Evolutionary conservation across 1,140 invertebrate species (phyloP), one percentile per base, ranked within the genome.

Genomic region (Paramacrobiotus metropolitanus): DNA sequence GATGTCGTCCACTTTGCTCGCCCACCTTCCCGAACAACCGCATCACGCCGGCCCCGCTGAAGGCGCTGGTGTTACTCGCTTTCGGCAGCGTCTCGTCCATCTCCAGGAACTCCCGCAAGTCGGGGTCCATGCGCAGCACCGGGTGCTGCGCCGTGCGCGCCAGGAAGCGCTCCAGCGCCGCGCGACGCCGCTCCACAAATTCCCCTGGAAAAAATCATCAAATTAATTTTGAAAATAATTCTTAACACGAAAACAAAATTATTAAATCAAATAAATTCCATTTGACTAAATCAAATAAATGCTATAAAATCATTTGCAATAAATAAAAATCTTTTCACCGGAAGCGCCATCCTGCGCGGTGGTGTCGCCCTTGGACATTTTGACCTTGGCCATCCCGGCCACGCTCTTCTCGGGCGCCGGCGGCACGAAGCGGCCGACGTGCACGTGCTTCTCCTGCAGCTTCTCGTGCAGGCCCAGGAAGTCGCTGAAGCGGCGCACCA

Each of bases 391-490:
- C 74, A 85, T 77, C 86, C 87, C 91, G 67, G 95, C 81, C 64
- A 94, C 85, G 79, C 85, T 94, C 74, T 99, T 99, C 68, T 96
- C 90, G 9, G 94, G 94, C n/a, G 93, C 89, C 21, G 92, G 90
- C 20, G 94, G 94, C 69, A 99, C 90, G 65, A 98, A 92, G 67
- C 87, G 79, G 2, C 95, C 95, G 65, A 82, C 80, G 65, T 86
- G 82, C 59, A 90, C 77, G 77, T 97, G 92, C 73, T 95, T 97
- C 68, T 90, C 89, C 0, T 82, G 83, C 29, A 99, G 74, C 74
- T 97, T 94, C 66, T 92, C 85, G 75, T 96, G 91, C 30, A 98
- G 79, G 0, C 93, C 93, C 29, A 98, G 77, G 74, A 98, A 99
- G 72, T 98, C 94, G 70, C 90, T 95, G 69, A 98, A 98, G 61